A percentile compares a stretch with the other conserved stretches of the same genome.
Conservation (phyloP, 2,888 invertebrate genomes). For the Cistogaster globosa region DNA sequence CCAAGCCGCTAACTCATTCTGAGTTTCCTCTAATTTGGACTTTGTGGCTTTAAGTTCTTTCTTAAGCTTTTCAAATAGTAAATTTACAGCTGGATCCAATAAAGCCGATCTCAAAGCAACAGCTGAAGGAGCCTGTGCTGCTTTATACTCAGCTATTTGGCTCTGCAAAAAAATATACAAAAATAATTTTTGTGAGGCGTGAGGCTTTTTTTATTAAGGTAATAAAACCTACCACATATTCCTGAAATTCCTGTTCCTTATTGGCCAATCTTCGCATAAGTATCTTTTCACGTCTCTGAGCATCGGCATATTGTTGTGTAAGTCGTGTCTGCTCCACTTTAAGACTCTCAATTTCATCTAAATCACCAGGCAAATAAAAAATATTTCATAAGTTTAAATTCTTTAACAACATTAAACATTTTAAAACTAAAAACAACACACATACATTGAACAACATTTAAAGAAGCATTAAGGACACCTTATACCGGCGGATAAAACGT, state of each 20-base stretch:
- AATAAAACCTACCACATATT: conserved; percentile 92
- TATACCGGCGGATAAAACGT: no score
- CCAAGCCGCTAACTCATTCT: conserved; percentile 98
- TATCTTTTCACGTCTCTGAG: conserved; percentile 95
- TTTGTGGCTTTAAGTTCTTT: conserved; percentile 95
- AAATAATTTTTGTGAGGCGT: neutral
- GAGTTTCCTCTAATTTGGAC: conserved; percentile 96
- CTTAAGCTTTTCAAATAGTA: conserved; percentile 94
- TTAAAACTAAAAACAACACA: conserved; percentile 42
- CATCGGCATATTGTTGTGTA: conserved; percentile 92
- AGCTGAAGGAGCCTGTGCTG: conserved; percentile 91
- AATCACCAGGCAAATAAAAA: neutral
- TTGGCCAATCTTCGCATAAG: conserved; percentile 95
- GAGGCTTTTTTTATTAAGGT: neutral
- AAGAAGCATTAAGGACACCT: conserved; percentile 53
- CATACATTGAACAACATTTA: conserved; percentile 46
- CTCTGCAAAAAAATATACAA: conserved; percentile 84
- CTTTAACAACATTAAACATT: neutral
- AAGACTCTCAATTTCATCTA: conserved; percentile 81
- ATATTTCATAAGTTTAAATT: conserved; percentile 16
- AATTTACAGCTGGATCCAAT: conserved; percentile 97
- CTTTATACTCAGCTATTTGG: conserved; percentile 96
- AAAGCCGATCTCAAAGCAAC: conserved; percentile 91
- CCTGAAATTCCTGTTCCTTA: conserved; percentile 98
- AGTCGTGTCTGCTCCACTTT: conserved; percentile 90